Evolutionary conservation across 92 coral and sea anemone species (phyloP), one percentile per base, ranked within the genome.

Genomic region (Siderastrea siderea): DNA sequence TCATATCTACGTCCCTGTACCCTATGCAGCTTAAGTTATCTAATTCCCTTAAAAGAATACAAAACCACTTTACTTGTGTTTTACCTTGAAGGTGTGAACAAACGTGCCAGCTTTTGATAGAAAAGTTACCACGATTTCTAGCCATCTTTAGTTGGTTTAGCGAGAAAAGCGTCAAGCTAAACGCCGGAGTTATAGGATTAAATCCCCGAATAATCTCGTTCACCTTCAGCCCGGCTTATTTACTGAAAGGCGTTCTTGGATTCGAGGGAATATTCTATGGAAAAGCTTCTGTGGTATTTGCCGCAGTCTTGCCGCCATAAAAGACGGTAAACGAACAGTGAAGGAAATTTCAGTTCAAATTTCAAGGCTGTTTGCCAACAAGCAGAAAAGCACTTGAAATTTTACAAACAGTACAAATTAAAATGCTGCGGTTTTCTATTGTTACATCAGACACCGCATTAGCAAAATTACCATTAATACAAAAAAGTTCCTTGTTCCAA

Each of bases 281-380:
- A 51, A 15, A 67, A 80, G 19, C 11, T 12, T 4, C 46, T 19
- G 38, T 26, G 8, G 50, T 16, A 43, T 38, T 47, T 50, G 83
- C 59, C 72, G 51, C 55, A 65, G 63, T 17, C 51, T 26, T 26
- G 16, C 17, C 73, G 60, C 65, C 16, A 63, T 17, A 14, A 54
- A 45, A 44, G 48, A 48, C 19, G 13, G 6, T 47, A 81, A 15
- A 69, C n/a, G 46, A 45, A 55, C 8, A 68, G n/a, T 53, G 62
- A 82, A 9, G 73, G 38, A 67, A 58, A 52, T 16, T 26, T 50
- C 83, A 79, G 76, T 54, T 81, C 51, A 52, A 67, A 50, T 62
- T 84, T 73, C 50, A 64, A 84, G 87, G 87, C 80, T 84, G 54
- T 84, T 84, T 84, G 81, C 87, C 87, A 84, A 74, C 48, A 49